Evolutionary conservation across 2,113 vertebrate genomes (phyloP).

Genomic region (Barbus barbus): DNA sequence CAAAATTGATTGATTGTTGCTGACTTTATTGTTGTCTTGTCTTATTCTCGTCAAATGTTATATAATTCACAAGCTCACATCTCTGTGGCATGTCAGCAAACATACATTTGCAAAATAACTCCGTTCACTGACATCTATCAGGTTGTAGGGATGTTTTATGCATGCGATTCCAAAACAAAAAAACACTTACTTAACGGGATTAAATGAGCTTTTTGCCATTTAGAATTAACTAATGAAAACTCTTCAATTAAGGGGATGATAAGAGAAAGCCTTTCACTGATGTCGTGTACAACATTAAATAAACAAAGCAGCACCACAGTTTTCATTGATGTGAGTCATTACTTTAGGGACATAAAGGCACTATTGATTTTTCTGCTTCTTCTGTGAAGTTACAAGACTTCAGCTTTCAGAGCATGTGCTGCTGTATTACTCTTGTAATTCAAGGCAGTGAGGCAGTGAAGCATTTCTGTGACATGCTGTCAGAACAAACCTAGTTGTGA

Average conservation of each 20-base stretch:
- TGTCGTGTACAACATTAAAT: background rate
- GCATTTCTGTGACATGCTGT: background rate
- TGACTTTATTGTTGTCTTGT: too few relatives aligned
- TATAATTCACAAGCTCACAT: background rate
- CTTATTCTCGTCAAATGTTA: too few relatives aligned
- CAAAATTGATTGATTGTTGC: too few relatives aligned
- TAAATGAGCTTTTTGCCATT: background rate
- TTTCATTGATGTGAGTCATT: conserved; percentile 7
- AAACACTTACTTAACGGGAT: too few relatives aligned
- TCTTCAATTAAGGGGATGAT: background rate
- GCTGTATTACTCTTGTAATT: background rate
- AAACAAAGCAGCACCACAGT: conserved; percentile 22
- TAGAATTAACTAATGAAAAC: background rate
- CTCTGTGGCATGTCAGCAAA: too few relatives aligned
- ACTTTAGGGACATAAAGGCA: background rate
- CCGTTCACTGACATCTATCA: background rate
- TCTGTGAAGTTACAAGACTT: background rate
- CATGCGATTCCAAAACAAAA: background rate
- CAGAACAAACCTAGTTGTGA: background rate
- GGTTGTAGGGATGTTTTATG: background rate
- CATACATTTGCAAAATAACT: background rate
- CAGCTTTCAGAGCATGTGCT: background rate
- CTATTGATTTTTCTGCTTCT: conserved; percentile 1
- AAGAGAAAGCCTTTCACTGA: conserved; percentile 9
- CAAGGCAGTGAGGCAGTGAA: background rate